Percentiles rank a stretch among this genome's conserved stretches.
Evolutionary conservation across 2,888 invertebrate genomes (phyloP).

Genomic region (Chymomyza caudatula): DNA sequence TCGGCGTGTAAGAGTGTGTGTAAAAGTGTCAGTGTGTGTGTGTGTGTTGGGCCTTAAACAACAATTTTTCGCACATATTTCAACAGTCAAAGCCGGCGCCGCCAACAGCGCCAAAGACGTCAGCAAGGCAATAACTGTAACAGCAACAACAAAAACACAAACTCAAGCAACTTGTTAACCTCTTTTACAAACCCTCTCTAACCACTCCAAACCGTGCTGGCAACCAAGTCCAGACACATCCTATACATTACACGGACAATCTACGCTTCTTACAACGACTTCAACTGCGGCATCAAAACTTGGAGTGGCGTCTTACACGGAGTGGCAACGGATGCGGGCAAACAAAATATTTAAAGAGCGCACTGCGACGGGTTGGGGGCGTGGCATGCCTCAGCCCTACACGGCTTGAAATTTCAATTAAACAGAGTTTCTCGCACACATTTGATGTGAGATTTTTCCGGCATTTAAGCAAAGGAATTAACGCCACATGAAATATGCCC

Average conservation of each 20-base stretch:
- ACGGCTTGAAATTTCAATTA: conserved; percentile 62
- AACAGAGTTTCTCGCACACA: conserved; percentile 36
- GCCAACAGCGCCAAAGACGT: conserved; percentile 7
- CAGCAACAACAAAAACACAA: conserved; percentile 41
- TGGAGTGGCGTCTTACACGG: conserved; percentile 10
- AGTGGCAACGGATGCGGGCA: conserved; percentile 26
- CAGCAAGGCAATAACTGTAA: conserved; percentile 7
- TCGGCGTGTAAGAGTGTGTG: background rate
- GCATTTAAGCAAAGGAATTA: conserved; percentile 47
- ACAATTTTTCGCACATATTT: conserved; percentile 46
- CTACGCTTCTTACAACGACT: conserved; percentile 46
- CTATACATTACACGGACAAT: conserved; percentile 59
- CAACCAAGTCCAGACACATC: background rate
- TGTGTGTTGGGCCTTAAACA: conserved; percentile 15
- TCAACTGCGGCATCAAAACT: conserved; percentile 11
- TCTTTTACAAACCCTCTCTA: conserved; percentile 38
- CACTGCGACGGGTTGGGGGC: conserved; percentile 24
- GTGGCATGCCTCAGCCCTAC: background rate
- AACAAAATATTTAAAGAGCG: conserved; percentile 57
- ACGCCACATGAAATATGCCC: conserved; percentile 58
- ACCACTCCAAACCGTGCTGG: background rate
- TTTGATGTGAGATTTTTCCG: conserved; percentile 7
- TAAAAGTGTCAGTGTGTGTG: background rate
- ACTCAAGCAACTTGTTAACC: conserved; percentile 60
- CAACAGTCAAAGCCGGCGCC: conserved; percentile 11